phyloP scores from a whole-genome alignment of 2,797 vertebrate species.

The Fringilla coelebs region DNA sequence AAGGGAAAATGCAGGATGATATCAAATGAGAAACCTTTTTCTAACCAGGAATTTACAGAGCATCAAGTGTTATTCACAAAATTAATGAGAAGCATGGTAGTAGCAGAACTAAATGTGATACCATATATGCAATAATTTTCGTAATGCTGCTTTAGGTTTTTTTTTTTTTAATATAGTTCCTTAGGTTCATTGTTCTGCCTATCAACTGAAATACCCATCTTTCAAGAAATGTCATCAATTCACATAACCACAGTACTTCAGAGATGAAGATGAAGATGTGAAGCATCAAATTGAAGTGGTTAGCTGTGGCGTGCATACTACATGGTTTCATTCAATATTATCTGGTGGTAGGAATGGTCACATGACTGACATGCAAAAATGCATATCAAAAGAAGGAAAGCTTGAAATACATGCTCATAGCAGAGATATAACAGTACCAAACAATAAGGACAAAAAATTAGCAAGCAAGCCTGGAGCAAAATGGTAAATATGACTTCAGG shows the following conservation, averaged over 20 bases:
- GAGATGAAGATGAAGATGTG: slow-evolving; percentile 52
- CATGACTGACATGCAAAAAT: slow-evolving; percentile 13
- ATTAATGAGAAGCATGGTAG: slow-evolving; percentile 5
- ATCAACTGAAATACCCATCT: slow-evolving; percentile 22
- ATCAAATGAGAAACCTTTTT: slow-evolving; percentile 39
- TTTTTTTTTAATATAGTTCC: neutral
- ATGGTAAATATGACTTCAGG: neutral
- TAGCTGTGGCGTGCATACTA: neutral
- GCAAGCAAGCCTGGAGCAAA: neutral
- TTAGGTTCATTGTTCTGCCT: neutral
- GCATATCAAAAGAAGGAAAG: slow-evolving; percentile 3
- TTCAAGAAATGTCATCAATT: slow-evolving; percentile 56
- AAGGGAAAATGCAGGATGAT: slow-evolving; percentile 15
- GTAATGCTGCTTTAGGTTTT: neutral
- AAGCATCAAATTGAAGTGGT: slow-evolving; percentile 6
- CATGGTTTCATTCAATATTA: neutral
- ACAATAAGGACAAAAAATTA: neutral
- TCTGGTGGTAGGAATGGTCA: neutral
- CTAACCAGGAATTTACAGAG: slow-evolving; percentile 2
- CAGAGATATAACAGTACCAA: slow-evolving; percentile 12
- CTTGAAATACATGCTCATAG: slow-evolving; percentile 32
- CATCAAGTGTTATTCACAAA: slow-evolving; percentile 24
- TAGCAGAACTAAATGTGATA: slow-evolving; percentile 19
- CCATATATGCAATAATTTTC: neutral
- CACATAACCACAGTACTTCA: slow-evolving; percentile 33